A percentile compares a stretch with the other conserved stretches of the same genome.
Evolutionary conservation across 1,140 invertebrate species (phyloP).

Genomic region (Drosophila chauvacae): DNA sequence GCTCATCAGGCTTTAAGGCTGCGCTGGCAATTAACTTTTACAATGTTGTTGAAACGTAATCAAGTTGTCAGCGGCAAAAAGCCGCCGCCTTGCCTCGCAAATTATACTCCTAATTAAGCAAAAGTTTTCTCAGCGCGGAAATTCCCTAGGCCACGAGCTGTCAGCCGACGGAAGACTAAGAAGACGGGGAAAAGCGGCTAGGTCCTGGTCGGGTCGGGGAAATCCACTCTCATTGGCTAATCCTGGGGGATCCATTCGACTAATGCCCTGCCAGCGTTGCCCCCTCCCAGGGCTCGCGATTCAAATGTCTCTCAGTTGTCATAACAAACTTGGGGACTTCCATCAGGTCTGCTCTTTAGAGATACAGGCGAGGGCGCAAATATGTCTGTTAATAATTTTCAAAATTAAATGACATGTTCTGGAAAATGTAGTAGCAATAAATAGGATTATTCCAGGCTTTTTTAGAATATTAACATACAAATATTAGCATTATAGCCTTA

Average conservation of each 20-base stretch:
- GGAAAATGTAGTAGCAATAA: neutral
- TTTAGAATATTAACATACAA: neutral
- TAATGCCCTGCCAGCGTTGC: constrained; percentile 72
- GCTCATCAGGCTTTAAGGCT: constrained; percentile 79
- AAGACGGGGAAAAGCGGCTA: constrained; percentile 2
- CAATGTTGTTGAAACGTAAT: constrained; percentile 82
- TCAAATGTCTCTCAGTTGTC: constrained; percentile 81
- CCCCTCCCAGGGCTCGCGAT: constrained; percentile 44
- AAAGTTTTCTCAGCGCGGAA: constrained; percentile 53
- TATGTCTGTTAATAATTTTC: neutral
- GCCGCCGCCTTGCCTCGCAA: constrained; percentile 46
- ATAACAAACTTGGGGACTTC: constrained; percentile 67
- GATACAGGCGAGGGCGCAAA: neutral
- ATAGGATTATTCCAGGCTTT: neutral
- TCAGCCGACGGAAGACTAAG: constrained; percentile 51
- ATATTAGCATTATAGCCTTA: too few relatives aligned
- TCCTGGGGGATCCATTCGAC: constrained; percentile 78
- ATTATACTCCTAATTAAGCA: constrained; percentile 76
- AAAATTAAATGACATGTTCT: too few relatives aligned
- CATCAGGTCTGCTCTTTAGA: constrained; percentile 5
- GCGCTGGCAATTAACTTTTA: constrained; percentile 79
- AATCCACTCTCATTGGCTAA: constrained; percentile 61
- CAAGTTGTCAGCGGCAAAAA: constrained; percentile 72
- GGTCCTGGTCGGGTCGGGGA: neutral
- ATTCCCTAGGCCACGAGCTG: constrained; percentile 68